Base-by-base conservation (phyloP, 2,113 vertebrate genomes). In the Rhabdomys dilectus region DNA sequence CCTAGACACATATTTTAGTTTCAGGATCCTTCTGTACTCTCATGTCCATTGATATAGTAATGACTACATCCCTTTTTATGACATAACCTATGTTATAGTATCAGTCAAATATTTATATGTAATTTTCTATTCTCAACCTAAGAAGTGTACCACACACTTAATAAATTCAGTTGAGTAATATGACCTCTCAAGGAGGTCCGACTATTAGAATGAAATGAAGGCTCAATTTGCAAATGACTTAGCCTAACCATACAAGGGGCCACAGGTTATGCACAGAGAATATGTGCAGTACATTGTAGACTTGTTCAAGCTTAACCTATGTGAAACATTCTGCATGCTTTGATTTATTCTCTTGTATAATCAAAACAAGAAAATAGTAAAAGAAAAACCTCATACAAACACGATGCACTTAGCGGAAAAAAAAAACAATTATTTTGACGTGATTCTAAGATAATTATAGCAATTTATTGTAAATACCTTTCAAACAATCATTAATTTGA, bases 401-500 rank as follows among this genome's bases (percentile, higher is more conserved):
- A 64, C 39, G 5, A 75, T 21, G 16, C 58, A 51, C 48, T 94
- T 48, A 78, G 26, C 48, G 90, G 82, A 22, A 8, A 29, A 62
- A 68, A 88, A 77, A 68, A 88, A 77, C n/a, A 58, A 77, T 91
- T 88, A 78, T 89, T 89, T 82, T 34, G 29, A 86, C 21, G 21
- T 82, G 36, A 91, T 73, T 93, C 94, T 66, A 92, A 96, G n/a
- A 75, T 12, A 24, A 29, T 53, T 72, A 70, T 6, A 89, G 68
- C 9, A 66, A 87, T 70, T 95, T 48, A 92, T 88, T 89, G 75
- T 76, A 76, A 93, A 93, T 12, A 85, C 4, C 39, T 93, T 56
- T 96, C 6, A 82, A 86, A 86, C 78, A 39, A 87, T 70, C 6
- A 72, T 89, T 89, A 78, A 89, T 78, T 88, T 95, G 15, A 94